Conservation (phyloP, 2,797 vertebrate species). For the Acrossocheilus fasciatus region DNA sequence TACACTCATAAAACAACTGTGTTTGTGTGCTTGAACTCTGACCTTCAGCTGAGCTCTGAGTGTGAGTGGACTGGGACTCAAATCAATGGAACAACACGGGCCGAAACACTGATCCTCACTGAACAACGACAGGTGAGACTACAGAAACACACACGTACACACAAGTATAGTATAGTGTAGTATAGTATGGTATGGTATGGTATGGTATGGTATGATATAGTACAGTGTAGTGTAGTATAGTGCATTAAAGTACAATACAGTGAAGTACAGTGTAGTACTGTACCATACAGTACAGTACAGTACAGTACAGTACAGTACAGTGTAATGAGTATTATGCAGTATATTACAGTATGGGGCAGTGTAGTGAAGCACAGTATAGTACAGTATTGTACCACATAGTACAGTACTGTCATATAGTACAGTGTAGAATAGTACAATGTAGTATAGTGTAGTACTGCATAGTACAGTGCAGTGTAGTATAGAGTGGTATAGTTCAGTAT, state of each 20-base stretch:
- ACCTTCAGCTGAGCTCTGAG: slow-evolving; percentile 70
- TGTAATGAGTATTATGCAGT: background rate
- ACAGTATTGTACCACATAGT: background rate
- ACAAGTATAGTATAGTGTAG: background rate
- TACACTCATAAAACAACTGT: background rate
- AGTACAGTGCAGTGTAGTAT: background rate
- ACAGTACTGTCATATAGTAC: background rate
- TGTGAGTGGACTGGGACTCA: slow-evolving; percentile 64
- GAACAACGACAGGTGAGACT: slow-evolving; percentile 81
- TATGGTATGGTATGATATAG: rapidly evolving
- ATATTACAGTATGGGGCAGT: too few relatives aligned
- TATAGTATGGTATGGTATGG: background rate
- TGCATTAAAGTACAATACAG: too few relatives aligned
- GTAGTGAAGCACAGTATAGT: too few relatives aligned
- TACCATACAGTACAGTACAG: background rate
- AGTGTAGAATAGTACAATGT: background rate
- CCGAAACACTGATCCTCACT: slow-evolving; percentile 82
- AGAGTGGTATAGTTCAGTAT: background rate
- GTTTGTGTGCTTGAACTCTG: slow-evolving; percentile 31
- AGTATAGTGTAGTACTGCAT: background rate
- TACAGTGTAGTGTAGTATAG: background rate
- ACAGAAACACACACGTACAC: slow-evolving; percentile 42
- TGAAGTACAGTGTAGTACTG: background rate
- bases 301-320: background rate
- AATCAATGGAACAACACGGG: slow-evolving; percentile 78